phyloP scores from a whole-genome alignment of 2,888 invertebrate species.

The Gastrophysa polygoni region DNA sequence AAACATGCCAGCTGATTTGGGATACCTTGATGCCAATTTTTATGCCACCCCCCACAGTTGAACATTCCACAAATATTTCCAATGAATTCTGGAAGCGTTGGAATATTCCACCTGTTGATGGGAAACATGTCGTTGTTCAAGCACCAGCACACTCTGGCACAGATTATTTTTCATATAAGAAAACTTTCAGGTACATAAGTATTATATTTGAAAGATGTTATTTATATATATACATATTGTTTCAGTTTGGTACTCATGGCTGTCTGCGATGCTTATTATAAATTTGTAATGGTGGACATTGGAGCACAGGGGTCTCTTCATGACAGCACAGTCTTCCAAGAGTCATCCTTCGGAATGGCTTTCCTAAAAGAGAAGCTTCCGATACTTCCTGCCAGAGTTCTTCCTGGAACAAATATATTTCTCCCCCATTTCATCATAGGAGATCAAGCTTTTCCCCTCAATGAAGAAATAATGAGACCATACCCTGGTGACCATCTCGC shows the following conservation, averaged over 20 bases:
- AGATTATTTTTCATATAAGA: conserved; percentile 3
- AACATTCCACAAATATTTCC: not conserved
- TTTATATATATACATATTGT: no score
- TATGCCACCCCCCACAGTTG: conserved; percentile 1
- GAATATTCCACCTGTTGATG: not conserved
- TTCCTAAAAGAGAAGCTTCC: not conserved
- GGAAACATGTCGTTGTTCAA: not conserved
- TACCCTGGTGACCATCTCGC: not conserved
- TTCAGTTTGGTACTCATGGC: conserved; percentile 5
- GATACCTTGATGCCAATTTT: conserved; percentile 3
- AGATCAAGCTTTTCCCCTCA: not conserved
- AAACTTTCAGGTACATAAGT: not conserved
- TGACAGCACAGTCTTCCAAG: not conserved
- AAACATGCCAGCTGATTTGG: not conserved
- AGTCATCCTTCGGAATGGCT: not conserved
- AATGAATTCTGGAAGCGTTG: not conserved
- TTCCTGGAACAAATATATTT: conserved; percentile 2
- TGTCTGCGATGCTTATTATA: not conserved
- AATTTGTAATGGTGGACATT: not conserved
- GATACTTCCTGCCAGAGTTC: not conserved
- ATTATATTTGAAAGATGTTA: no score
- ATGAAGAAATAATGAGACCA: not conserved
- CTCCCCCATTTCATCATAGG: not conserved
- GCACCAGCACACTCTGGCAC: conserved; percentile 5
- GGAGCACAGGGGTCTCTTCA: not conserved